Percentiles rank a stretch among this genome's conserved stretches.
Conservation (phyloP, 2,888 invertebrate genomes). For the Drosophila picticornis region DNA sequence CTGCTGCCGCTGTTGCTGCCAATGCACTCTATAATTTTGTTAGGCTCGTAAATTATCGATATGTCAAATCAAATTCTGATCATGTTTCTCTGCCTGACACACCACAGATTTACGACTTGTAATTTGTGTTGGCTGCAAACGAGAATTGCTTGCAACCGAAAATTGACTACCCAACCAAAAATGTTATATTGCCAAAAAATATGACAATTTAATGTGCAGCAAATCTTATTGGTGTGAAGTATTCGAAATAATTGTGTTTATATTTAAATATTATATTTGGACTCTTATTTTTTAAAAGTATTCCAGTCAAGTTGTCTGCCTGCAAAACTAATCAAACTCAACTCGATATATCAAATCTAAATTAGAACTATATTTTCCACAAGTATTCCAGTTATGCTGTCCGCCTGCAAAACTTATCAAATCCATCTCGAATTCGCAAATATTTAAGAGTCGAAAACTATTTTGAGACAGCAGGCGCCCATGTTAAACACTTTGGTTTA, state of each 20-base stretch:
- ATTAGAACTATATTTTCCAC: neutral
- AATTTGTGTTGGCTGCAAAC: conserved; percentile 42
- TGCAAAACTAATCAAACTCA: neutral
- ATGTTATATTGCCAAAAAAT: neutral
- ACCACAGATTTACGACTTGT: conserved; percentile 60
- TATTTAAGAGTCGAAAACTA: conserved; percentile 21
- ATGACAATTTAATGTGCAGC: neutral
- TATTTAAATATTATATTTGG: neutral
- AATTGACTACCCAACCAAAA: neutral
- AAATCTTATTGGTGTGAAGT: neutral
- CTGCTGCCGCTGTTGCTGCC: conserved; percentile 9
- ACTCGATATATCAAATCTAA: neutral
- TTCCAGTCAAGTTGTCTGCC: no score
- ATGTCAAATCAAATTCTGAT: conserved; percentile 75
- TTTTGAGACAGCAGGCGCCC: conserved; percentile 28
- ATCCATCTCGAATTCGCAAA: conserved; percentile 5
- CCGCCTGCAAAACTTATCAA: neutral
- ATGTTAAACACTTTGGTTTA: conserved; percentile 72
- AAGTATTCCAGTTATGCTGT: neutral
- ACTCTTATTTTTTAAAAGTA: neutral
- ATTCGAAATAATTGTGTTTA: neutral
- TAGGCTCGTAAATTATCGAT: conserved; percentile 75
- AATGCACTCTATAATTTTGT: conserved; percentile 66
- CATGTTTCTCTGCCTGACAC: conserved; percentile 51
- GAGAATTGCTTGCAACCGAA: conserved; percentile 19